Evolutionary conservation across 2,888 invertebrate genomes (phyloP), one percentile per base, ranked within the genome.

Genomic region (Antheraea yamamai): DNA sequence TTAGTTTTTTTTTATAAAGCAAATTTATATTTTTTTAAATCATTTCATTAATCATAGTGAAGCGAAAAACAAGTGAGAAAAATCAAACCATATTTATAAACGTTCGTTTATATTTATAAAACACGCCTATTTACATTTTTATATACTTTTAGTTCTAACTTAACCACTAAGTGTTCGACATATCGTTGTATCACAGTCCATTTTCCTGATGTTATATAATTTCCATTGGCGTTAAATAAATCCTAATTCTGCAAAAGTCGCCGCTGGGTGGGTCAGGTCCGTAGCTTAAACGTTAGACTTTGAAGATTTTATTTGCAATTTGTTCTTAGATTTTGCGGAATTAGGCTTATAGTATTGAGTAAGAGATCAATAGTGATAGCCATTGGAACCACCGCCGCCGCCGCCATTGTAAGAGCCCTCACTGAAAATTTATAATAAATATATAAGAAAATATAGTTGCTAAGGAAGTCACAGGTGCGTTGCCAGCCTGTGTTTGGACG

Each of bases 181-280:
- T 81, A 83, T 88, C 84, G 90, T 92, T 89, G 90, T 94, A 93
- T 94, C 94, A 94, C 94, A 94, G 93, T 91, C 87, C 87, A 79
- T 76, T 76, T 79, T 76, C 80, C 80, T 79, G 79, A 80, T 79
- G 78, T 72, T 58, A 75, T 73, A 72, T 68, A 75, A 74, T 77
- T 74, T 16, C 58, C 73, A 74, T 70, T 70, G 55, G 23, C 58
- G 70, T 30, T 70, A 70, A 35, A 70, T 68, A 58, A 26, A 61
- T 74, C 74, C 71, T 61, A 74, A 74, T 74, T 74, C 71, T 58
- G 61, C 71, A 61, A 39, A 72, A 74, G 4, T 61, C 58, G 30
- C 58, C 23, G 74, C 75, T 47, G 75, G 78, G 83, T 80, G 82
- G 82, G 81, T 73, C 72, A 72, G 74, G 77, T 80, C 79, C 78